Evolutionary conservation across 2,888 invertebrate species (phyloP).

Genomic region (Falcaria lacertinaria): DNA sequence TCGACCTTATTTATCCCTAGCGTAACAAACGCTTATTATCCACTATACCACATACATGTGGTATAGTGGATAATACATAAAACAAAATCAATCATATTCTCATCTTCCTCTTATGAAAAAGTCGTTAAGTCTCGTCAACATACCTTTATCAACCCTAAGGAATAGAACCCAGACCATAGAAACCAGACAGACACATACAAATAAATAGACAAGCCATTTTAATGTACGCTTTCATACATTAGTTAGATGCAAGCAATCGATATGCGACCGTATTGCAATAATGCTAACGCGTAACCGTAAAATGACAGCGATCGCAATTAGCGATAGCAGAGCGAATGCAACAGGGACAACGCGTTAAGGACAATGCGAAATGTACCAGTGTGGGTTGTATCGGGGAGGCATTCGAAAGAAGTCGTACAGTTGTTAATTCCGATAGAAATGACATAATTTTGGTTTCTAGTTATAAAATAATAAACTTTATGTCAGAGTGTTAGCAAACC

Average conservation of each 20-base stretch:
- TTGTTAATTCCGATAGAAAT: no score
- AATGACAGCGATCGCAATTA: slow-evolving; percentile 77
- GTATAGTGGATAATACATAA: no score
- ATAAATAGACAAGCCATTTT: neutral
- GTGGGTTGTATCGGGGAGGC: slow-evolving; percentile 22
- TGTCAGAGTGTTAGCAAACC: no score
- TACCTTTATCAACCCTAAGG: no score
- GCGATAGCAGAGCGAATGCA: slow-evolving; percentile 53
- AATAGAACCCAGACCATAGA: neutral
- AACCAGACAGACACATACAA: neutral
- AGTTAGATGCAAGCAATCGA: slow-evolving; percentile 48
- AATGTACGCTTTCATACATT: slow-evolving; percentile 31
- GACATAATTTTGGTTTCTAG: no score
- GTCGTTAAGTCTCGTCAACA: no score
- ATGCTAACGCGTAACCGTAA: slow-evolving; percentile 75
- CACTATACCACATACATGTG: no score
- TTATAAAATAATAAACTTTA: no score
- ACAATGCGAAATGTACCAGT: slow-evolving; percentile 37
- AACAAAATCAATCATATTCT: no score
- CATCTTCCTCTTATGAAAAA: no score
- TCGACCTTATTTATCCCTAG: no score
- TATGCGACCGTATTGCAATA: slow-evolving; percentile 52
- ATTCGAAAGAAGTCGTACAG: neutral
- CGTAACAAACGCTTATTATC: no score
- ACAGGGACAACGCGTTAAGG: slow-evolving; percentile 38